These are phyloP conservation scores for Botia kubotai DNA, from an alignment of 2,797 vertebrate genomes.

Conservation along the genomic window DNA sequence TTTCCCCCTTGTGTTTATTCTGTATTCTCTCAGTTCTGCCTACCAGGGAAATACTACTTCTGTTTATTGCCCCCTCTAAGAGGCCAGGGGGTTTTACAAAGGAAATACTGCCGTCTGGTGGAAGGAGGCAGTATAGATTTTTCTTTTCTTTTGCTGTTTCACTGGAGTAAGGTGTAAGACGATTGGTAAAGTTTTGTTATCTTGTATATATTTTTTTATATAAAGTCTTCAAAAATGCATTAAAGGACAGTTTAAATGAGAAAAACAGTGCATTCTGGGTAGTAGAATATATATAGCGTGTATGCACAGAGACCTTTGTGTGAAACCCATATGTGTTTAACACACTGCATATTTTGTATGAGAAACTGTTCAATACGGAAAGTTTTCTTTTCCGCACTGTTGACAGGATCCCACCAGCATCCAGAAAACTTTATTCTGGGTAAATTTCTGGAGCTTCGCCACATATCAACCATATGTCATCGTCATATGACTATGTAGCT, in stretches of 20 bases:
- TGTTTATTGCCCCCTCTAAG: constrained; percentile 69
- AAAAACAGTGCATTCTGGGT: not conserved
- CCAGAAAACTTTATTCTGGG: constrained; percentile 88
- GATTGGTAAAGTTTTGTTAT: not conserved
- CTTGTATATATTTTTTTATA: not conserved
- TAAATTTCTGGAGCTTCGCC: constrained; percentile 84
- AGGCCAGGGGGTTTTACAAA: constrained; percentile 71
- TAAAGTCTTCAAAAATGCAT: not conserved
- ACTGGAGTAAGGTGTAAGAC: not conserved
- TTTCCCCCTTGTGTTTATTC: constrained; percentile 20
- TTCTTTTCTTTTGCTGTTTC: constrained; percentile 55
- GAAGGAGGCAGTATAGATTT: constrained; percentile 56
- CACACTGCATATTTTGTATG: constrained; percentile 90
- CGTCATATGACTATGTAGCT: constrained; percentile 74
- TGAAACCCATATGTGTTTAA: constrained; percentile 4
- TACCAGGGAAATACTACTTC: constrained; percentile 37
- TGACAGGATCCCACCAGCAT: constrained; percentile 84
- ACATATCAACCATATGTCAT: constrained; percentile 98
- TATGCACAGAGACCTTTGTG: not conserved
- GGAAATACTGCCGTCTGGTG: constrained; percentile 87
- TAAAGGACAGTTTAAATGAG: not conserved
- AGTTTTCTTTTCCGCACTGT: constrained; percentile 73
- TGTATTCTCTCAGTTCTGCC: constrained; percentile 49
- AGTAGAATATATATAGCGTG: not conserved
- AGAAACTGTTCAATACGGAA: constrained; percentile 94